Conservation (phyloP, 2,797 vertebrate genomes). For the Argentina silus region DNA sequence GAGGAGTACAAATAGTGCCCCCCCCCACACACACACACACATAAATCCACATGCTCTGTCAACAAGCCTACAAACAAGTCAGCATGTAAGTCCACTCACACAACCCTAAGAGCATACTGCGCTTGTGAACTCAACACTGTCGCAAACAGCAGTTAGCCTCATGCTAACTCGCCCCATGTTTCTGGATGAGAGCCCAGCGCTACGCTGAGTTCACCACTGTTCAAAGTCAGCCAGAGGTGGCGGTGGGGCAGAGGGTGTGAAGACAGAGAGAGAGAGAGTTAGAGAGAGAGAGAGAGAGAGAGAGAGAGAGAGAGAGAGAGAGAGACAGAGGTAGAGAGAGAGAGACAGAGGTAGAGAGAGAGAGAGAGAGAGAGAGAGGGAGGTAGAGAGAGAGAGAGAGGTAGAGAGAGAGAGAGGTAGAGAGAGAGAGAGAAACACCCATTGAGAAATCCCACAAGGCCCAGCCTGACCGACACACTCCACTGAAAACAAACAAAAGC, state of each 20-base stretch:
- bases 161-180: background rate
- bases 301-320: background rate
- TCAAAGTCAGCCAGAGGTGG: conserved; percentile 39
- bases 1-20: background rate
- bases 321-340: too few relatives aligned
- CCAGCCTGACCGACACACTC: conserved; percentile 51
- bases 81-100: background rate
- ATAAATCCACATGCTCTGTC: background rate
- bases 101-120: background rate
- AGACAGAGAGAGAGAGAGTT: conserved; percentile 11
- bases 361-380: conserved; percentile 12
- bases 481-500: conserved; percentile 66
- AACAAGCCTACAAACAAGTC: background rate
- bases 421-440: conserved; percentile 31
- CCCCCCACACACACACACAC: background rate
- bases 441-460: conserved; percentile 58
- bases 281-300: conserved; percentile 14
- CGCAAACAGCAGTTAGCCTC: background rate
- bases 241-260: background rate
- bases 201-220: conserved; percentile 53
- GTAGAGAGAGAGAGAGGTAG: conserved; percentile 24
- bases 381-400: background rate
- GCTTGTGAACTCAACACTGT: background rate
- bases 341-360: background rate
- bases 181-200: conserved; percentile 35